Base-by-base conservation (phyloP, 2,113 vertebrate genomes). In the Zootoca vivipara region DNA sequence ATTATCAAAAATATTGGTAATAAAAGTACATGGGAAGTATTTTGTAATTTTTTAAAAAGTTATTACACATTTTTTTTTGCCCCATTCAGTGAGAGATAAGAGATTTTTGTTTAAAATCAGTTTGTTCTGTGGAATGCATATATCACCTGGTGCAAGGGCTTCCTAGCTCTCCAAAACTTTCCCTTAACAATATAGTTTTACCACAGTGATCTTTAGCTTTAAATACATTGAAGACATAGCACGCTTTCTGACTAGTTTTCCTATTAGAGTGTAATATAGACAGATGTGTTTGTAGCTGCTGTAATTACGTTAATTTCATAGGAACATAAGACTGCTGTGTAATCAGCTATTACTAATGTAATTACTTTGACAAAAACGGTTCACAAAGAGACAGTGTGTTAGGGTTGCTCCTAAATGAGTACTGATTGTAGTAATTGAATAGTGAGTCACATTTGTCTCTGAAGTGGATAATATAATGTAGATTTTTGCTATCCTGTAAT, bases 301-400 rank as follows among this genome's bases (percentile, higher is more conserved):
- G 90, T 94, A 95, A 95, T 96, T 95, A 94, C 90, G 79, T 94
- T 95, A 96, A 95, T 96, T 96, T 94, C 88, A 87, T 87, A 90
- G 93, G 94, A 95, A 95, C 93, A 93, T 85, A 91, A 92, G 93
- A 94, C 93, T 92, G 89, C 93, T 92, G 89, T 92, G 93, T 93
- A 94, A 94, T 93, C 56, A 8, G 86, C 92, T 94, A 94, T 95
- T 95, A 94, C 93, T 95, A 95, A 96, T 88, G 92, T 94, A 95
- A 95, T 95, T 96, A 95, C 90, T 92, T 89, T 78, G 89, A 93
- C 84, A 95, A 93, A 95, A 94, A 94, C 87, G 86, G 89, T 89
- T 93, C 90, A 93, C 89, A 93, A 89, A 92, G 83, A 91, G 89
- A 92, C 85, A 85, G 89, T 93, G 93, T 93, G 93, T 93, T 84